Percentiles rank a stretch among this genome's conserved stretches.
phyloP scores from a whole-genome alignment of 2,888 invertebrate genomes.

The Apamea sordens region DNA sequence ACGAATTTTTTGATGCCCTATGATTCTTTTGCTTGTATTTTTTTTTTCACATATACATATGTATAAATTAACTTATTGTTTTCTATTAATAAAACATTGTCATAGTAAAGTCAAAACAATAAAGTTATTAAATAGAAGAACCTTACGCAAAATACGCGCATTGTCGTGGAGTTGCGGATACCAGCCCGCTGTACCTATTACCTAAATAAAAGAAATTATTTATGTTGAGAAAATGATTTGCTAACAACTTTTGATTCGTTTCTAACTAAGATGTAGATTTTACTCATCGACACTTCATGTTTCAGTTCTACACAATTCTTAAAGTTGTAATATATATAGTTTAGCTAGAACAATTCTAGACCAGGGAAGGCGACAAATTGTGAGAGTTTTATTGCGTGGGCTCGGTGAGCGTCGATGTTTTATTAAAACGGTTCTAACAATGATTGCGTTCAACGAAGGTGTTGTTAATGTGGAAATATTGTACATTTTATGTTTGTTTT shows the following conservation, averaged over 20 bases:
- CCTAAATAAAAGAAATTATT: too few species aligned
- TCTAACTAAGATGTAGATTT: not conserved
- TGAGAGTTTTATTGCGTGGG: conserved; percentile 38
- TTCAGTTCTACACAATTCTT: not conserved
- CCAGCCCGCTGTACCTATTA: too few species aligned
- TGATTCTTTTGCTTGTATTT: too few species aligned
- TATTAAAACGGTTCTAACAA: conserved; percentile 46
- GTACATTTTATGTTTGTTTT: not conserved
- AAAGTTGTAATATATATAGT: not conserved
- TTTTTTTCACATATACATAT: too few species aligned
- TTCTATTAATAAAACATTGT: too few species aligned
- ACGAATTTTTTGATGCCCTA: too few species aligned
- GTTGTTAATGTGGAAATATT: not conserved
- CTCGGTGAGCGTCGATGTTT: conserved; percentile 34
- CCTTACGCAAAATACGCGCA: too few species aligned
- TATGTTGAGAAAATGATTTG: too few species aligned
- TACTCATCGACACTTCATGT: not conserved
- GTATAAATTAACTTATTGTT: too few species aligned
- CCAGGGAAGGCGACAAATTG: conserved; percentile 37
- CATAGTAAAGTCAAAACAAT: too few species aligned
- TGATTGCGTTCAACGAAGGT: conserved; percentile 25
- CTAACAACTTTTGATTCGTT: not conserved
- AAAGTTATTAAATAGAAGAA: too few species aligned
- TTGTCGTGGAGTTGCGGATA: too few species aligned
- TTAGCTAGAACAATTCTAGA: conserved; percentile 8